These are phyloP conservation scores for Ctenopoma kingsleyae DNA, from an alignment of 2,797 vertebrate species.

Conservation along the genomic window DNA sequence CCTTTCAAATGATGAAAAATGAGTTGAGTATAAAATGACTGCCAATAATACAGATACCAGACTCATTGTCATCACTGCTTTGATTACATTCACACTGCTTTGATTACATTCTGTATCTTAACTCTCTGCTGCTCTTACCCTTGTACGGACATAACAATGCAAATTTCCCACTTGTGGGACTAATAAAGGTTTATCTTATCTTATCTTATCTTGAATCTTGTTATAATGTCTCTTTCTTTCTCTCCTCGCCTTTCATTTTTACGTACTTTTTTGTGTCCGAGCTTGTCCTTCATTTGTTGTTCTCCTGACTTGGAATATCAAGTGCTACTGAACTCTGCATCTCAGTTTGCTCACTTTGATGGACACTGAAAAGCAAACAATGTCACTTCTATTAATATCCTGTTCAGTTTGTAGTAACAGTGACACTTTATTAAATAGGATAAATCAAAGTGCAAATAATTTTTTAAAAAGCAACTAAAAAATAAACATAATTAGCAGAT, in stretches of 20 bases:
- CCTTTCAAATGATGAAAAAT: constrained; percentile 31
- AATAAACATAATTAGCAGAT: background rate
- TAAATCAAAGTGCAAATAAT: background rate
- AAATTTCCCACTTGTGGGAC: too few species aligned
- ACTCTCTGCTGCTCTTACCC: too few species aligned
- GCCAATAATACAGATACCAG: constrained; percentile 7
- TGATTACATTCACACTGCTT: constrained; percentile 26
- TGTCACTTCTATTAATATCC: constrained; percentile 1
- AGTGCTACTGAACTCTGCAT: constrained; percentile 21
- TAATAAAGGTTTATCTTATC: too few species aligned
- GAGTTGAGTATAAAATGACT: constrained; percentile 25
- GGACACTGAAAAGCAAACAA: constrained; percentile 1
- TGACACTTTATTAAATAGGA: background rate
- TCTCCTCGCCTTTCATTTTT: background rate
- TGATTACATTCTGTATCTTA: too few species aligned
- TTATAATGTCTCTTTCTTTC: constrained; percentile 7
- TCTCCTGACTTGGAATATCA: constrained; percentile 24
- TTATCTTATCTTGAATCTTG: too few species aligned
- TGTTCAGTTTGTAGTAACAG: background rate
- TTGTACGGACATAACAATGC: too few species aligned
- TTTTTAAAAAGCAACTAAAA: too few species aligned
- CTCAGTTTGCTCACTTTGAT: background rate
- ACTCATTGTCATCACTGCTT: constrained; percentile 21
- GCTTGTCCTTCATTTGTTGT: constrained; percentile 5
- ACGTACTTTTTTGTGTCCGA: constrained; percentile 3